Evolutionary conservation across 30 jellyfish, hydroid and myxozoan species (phyloP).

Genomic region (Cassiopea andromeda): DNA sequence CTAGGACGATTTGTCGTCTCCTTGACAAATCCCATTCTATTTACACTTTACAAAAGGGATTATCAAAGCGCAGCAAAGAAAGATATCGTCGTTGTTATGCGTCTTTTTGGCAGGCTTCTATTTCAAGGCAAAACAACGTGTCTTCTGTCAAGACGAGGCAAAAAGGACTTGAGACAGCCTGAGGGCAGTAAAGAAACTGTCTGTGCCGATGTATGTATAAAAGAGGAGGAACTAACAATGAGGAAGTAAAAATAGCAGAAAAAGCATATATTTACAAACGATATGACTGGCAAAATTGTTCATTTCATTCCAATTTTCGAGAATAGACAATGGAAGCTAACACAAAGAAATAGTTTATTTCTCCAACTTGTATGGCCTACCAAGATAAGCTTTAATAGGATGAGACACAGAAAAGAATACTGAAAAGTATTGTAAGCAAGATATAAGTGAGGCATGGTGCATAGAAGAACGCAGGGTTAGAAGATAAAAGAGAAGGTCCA

Average conservation of each 20-base stretch:
- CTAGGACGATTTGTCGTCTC: slow-evolving; percentile 15
- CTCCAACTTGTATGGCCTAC: too few species aligned
- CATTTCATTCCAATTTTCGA: too few species aligned
- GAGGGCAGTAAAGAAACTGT: neutral
- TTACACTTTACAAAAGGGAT: slow-evolving; percentile 5
- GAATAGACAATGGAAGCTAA: too few species aligned
- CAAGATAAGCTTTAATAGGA: too few species aligned
- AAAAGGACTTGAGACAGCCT: neutral
- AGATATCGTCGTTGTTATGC: neutral
- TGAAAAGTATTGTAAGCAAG: too few species aligned
- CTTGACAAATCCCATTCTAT: slow-evolving; percentile 18
- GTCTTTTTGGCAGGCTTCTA: neutral
- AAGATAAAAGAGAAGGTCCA: too few species aligned
- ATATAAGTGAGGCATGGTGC: too few species aligned
- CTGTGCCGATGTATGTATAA: neutral
- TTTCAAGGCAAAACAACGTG: neutral
- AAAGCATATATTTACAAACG: too few species aligned
- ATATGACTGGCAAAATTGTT: too few species aligned
- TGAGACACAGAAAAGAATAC: too few species aligned
- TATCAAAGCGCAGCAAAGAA: slow-evolving; percentile 3
- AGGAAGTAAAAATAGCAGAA: neutral
- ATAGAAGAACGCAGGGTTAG: too few species aligned
- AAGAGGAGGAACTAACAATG: neutral
- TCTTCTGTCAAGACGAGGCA: neutral
- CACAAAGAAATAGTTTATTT: too few species aligned